phyloP scores from a whole-genome alignment of 2,888 invertebrate genomes.

The Leucophenga montana region DNA sequence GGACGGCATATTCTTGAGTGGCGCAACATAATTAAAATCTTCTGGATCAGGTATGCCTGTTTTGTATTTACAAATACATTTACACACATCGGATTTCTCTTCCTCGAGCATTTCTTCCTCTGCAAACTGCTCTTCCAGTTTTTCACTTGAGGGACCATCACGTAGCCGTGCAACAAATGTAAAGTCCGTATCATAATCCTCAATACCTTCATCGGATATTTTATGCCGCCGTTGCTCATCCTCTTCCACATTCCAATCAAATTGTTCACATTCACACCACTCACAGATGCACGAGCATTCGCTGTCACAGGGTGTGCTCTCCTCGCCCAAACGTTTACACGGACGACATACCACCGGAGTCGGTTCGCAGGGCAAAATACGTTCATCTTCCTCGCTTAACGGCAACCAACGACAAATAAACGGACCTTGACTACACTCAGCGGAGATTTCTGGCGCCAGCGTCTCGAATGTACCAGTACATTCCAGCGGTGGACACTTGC shows the following conservation, averaged over 20 bases:
- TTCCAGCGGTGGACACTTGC: slow-evolving; percentile 50
- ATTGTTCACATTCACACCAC: slow-evolving; percentile 42
- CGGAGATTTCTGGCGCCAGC: slow-evolving; percentile 46
- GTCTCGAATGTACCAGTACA: slow-evolving; percentile 44
- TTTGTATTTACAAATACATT: slow-evolving; percentile 46
- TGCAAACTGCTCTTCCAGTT: neutral
- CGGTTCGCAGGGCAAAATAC: slow-evolving; percentile 40
- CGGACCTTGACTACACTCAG: slow-evolving; percentile 64
- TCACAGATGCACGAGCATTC: slow-evolving; percentile 55
- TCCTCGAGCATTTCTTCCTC: slow-evolving; percentile 14
- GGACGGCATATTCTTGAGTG: slow-evolving; percentile 35
- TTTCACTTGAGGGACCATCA: slow-evolving; percentile 28
- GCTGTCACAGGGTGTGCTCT: slow-evolving; percentile 38
- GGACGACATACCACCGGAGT: slow-evolving; percentile 52
- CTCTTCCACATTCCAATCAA: slow-evolving; percentile 25
- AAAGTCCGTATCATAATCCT: slow-evolving; percentile 53
- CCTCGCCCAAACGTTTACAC: slow-evolving; percentile 49
- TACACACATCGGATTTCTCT: slow-evolving; percentile 38
- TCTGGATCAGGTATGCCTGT: slow-evolving; percentile 43
- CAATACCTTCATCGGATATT: slow-evolving; percentile 45
- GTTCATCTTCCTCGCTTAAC: slow-evolving; percentile 41
- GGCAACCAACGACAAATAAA: slow-evolving; percentile 61
- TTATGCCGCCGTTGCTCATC: slow-evolving; percentile 45
- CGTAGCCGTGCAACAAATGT: slow-evolving; percentile 54
- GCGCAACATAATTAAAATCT: slow-evolving; percentile 47